phyloP scores from a whole-genome alignment of 1,140 invertebrate species.

The Brachionus koreanus region DNA sequence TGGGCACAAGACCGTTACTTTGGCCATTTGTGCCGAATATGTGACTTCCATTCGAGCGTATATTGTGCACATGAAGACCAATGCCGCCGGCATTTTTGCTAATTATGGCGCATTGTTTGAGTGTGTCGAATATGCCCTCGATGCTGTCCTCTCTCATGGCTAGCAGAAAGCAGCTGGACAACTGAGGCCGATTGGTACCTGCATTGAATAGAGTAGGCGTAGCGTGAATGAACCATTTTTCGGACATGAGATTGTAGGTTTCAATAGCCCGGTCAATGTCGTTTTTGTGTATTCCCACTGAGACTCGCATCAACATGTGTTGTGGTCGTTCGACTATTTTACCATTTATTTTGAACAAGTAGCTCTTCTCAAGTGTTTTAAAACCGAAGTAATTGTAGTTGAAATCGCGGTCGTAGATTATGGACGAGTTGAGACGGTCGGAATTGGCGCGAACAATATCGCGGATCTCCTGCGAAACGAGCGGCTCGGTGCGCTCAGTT shows the following conservation, averaged over 20 bases:
- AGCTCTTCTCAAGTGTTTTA: slow-evolving; percentile 90
- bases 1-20: slow-evolving; percentile 94
- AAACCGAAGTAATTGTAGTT: slow-evolving; percentile 98
- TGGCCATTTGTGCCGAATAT: slow-evolving; percentile 90
- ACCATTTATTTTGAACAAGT: slow-evolving; percentile 84
- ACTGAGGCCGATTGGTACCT: slow-evolving; percentile 81
- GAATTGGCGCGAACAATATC: slow-evolving; percentile 81
- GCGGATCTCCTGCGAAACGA: slow-evolving; percentile 80
- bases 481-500: slow-evolving; percentile 68
- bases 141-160: slow-evolving; percentile 95
- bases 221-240: slow-evolving; percentile 94
- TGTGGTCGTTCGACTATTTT: slow-evolving; percentile 94
- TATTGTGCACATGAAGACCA: slow-evolving; percentile 92
- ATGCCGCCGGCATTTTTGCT: slow-evolving; percentile 97
- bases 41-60: slow-evolving; percentile 81
- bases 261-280: slow-evolving; percentile 89
- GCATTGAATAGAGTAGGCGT: slow-evolving; percentile 94
- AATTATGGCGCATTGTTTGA: slow-evolving; percentile 89
- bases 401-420: slow-evolving; percentile 95
- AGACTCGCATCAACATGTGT: slow-evolving; percentile 96
- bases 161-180: slow-evolving; percentile 90
- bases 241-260: slow-evolving; percentile 91
- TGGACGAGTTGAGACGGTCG: slow-evolving; percentile 84
- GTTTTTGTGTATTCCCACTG: slow-evolving; percentile 91
- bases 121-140: slow-evolving; percentile 92